Evolutionary conservation across 2,113 vertebrate species (phyloP).

Genomic region (Nicator chloris): DNA sequence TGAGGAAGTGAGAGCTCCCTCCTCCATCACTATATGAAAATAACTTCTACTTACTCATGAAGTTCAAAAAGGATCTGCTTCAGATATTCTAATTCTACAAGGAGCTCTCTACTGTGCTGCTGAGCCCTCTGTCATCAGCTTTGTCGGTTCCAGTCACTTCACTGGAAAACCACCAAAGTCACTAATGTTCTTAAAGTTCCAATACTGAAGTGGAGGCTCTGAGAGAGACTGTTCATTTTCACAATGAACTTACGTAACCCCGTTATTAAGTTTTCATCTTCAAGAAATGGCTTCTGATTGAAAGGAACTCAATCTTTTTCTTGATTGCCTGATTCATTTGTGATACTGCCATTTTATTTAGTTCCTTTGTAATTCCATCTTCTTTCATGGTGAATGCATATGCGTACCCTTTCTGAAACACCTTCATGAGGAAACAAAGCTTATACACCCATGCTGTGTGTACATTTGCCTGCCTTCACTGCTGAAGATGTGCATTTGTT

Average conservation of each 20-base stretch:
- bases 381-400: not conserved
- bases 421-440: not conserved
- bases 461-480: not conserved
- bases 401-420: not conserved
- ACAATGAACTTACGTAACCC: not conserved
- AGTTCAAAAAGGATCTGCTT: not conserved
- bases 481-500: not conserved
- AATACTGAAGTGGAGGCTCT: not conserved
- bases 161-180: not conserved
- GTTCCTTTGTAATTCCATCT: not conserved
- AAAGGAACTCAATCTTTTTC: not conserved
- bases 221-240: not conserved
- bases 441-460: not conserved
- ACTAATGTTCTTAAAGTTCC: not conserved
- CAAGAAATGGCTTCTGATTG: not conserved
- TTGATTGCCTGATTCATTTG: not conserved
- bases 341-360: not conserved
- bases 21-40: not conserved
- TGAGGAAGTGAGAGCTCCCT: not conserved
- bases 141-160: not conserved
- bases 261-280: not conserved
- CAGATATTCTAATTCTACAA: not conserved
- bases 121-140: not conserved
- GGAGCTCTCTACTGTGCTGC: not conserved
- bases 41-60: not conserved